A percentile compares a stretch with the other conserved stretches of the same genome.
phyloP scores from a whole-genome alignment of 1,140 invertebrate genomes.

The Drosophila gunungcola region DNA sequence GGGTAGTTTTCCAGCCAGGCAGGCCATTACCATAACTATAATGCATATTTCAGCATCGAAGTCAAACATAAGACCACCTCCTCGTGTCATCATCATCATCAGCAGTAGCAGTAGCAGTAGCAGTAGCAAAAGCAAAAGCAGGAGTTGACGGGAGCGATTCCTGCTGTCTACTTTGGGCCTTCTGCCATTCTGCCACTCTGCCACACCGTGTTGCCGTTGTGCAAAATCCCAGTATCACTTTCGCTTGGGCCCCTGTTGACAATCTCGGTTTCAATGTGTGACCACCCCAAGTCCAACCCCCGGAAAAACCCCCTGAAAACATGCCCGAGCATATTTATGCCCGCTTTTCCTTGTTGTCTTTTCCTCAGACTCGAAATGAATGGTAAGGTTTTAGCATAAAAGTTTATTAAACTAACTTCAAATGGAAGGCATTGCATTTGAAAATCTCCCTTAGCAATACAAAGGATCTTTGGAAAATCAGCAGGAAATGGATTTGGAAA shows the following conservation, averaged over 20 bases:
- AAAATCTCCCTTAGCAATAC: conserved; percentile 2
- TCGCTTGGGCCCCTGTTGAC: conserved; percentile 79
- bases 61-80: conserved; percentile 43
- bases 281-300: conserved; percentile 14
- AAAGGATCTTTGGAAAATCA: conserved; percentile 3
- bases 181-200: conserved; percentile 9
- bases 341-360: conserved; percentile 37
- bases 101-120: conserved; percentile 7
- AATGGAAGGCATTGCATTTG: conserved; percentile 30
- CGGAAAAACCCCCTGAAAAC: conserved; percentile 15
- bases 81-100: conserved; percentile 54
- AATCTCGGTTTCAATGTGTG: conserved; percentile 80
- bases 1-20: conserved; percentile 63
- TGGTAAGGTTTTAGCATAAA: conserved; percentile 78
- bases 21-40: conserved; percentile 81
- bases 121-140: no score
- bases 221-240: conserved; percentile 81
- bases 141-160: conserved; percentile 36
- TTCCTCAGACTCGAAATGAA: conserved; percentile 33
- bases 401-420: conserved; percentile 77
- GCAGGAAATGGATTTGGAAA: background rate
- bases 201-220: conserved; percentile 51
- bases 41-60: conserved; percentile 82
- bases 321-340: conserved; percentile 74
- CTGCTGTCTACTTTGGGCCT: conserved; percentile 44